phyloP scores from a whole-genome alignment of 2,113 vertebrate species.

The Oostethus manadensis region DNA sequence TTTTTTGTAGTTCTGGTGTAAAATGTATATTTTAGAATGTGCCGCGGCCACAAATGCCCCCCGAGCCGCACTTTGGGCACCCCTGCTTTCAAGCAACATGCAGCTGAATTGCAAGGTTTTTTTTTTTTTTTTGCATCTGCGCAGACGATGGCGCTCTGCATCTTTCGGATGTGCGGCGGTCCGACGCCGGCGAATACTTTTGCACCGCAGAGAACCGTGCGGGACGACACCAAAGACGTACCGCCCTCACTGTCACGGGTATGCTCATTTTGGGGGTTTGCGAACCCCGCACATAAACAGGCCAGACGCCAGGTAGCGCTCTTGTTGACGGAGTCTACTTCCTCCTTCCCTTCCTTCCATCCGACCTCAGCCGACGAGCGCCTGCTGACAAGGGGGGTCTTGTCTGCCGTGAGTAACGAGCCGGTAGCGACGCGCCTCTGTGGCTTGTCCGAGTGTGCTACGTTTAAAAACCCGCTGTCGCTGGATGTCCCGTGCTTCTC shows the following conservation, averaged over 20 bases:
- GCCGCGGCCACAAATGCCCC: no score
- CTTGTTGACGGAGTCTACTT: slow-evolving; percentile 3
- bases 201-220: slow-evolving; percentile 68
- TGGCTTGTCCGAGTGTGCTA: background rate
- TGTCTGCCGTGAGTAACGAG: slow-evolving; percentile 66
- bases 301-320: background rate
- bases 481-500: no score
- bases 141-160: slow-evolving; percentile 60
- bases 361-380: slow-evolving; percentile 49
- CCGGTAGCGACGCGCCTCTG: no score
- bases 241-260: slow-evolving; percentile 55
- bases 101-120: no score
- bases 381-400: slow-evolving; percentile 28
- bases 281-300: no score
- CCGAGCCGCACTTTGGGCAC: no score
- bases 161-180: slow-evolving; percentile 52
- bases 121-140: no score
- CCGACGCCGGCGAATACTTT: slow-evolving; percentile 66
- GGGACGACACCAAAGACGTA: slow-evolving; percentile 56
- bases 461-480: no score
- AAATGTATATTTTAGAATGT: no score
- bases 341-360: slow-evolving; percentile 15
- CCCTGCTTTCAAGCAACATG: no score
- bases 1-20: no score
- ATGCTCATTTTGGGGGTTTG: no score